Percentiles rank a stretch among this genome's conserved stretches.
Conservation (phyloP, 2,113 vertebrate species). For the Prunella himalayana region DNA sequence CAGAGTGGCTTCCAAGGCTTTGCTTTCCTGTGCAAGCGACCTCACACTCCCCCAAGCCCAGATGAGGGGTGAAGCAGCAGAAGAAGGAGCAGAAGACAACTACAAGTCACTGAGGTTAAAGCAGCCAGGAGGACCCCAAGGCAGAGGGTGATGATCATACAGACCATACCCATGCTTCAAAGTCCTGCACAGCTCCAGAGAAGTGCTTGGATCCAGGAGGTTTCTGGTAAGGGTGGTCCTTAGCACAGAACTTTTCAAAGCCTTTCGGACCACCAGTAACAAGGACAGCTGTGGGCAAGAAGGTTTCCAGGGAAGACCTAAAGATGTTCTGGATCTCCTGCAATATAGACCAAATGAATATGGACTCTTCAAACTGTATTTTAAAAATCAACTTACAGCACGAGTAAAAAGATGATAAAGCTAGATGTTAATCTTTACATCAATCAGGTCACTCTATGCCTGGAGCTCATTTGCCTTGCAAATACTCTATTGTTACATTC, state of each 20-base stretch:
- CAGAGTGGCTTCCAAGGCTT: background rate
- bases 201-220: background rate
- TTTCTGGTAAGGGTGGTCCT: background rate
- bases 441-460: background rate
- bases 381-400: background rate
- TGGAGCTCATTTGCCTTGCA: slow-evolving; percentile 58
- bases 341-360: background rate
- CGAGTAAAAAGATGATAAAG: background rate
- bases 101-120: background rate
- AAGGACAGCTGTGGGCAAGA: background rate
- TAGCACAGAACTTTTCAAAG: background rate
- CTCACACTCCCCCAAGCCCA: background rate
- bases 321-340: background rate
- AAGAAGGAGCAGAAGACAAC: background rate
- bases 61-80: fast-evolving
- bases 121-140: background rate
- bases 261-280: fast-evolving
- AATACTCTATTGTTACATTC: background rate
- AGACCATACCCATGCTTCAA: background rate
- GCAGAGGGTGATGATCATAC: fast-evolving
- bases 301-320: background rate
- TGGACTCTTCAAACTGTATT: background rate
- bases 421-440: background rate
- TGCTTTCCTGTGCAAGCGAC: background rate
- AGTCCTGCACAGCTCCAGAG: background rate